phyloP scores from a whole-genome alignment of 2,797 vertebrate genomes.

The Lycodopsis pacificus region DNA sequence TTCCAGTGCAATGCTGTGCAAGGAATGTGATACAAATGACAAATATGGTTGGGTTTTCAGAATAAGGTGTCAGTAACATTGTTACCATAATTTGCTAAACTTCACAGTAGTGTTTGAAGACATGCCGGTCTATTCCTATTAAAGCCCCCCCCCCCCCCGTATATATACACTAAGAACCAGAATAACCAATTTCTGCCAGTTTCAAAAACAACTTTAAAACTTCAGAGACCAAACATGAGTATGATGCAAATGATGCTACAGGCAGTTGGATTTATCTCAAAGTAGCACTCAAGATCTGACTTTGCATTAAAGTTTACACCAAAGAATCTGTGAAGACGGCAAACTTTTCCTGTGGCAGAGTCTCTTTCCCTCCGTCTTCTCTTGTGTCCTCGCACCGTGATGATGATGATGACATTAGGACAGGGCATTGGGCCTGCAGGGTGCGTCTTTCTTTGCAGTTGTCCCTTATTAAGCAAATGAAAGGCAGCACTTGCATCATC shows the following conservation, averaged over 20 bases:
- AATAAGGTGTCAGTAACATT: not conserved
- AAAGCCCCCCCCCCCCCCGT: not conserved
- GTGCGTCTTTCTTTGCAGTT: conserved; percentile 29
- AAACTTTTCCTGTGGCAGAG: conserved; percentile 3
- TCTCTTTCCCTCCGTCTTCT: not conserved
- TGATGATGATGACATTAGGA: conserved; percentile 48
- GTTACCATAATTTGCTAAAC: too few relatives aligned
- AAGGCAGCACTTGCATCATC: conserved; percentile 61
- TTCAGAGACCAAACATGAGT: not conserved
- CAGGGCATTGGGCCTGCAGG: conserved; percentile 12
- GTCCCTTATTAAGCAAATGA: conserved; percentile 55
- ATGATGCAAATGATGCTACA: not conserved
- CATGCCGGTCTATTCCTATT: not conserved
- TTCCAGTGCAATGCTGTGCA: too few relatives aligned
- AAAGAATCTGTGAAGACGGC: not conserved
- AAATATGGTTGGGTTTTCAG: not conserved
- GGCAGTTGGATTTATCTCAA: not conserved
- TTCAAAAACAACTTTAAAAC: conserved; percentile 1
- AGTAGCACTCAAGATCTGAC: not conserved
- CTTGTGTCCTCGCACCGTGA: not conserved
- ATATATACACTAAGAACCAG: not conserved
- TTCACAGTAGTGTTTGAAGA: too few relatives aligned
- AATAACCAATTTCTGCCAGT: not conserved
- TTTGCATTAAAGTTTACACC: not conserved
- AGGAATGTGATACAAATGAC: not conserved